phyloP scores from a whole-genome alignment of 2,797 vertebrate species.

The Discoglossus pictus region DNA sequence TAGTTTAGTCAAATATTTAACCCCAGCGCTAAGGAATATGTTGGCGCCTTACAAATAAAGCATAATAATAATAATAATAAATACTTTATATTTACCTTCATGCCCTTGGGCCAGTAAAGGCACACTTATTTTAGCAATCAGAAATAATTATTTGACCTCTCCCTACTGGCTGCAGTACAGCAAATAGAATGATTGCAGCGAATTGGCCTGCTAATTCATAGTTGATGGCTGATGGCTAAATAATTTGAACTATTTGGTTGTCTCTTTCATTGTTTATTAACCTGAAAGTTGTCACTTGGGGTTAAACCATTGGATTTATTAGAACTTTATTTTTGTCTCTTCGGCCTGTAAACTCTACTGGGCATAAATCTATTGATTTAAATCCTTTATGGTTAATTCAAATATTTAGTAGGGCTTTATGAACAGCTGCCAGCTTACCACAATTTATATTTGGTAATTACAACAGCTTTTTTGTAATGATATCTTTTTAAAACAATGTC shows the following conservation, averaged over 20 bases:
- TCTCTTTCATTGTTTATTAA: conserved; percentile 12
- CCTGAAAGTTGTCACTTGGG: conserved; percentile 12
- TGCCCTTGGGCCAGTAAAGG: too few relatives aligned
- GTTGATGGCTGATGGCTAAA: background rate
- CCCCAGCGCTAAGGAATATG: too few relatives aligned
- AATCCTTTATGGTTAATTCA: conserved; percentile 52
- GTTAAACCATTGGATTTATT: conserved; percentile 10
- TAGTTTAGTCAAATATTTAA: too few relatives aligned
- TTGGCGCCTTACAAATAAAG: too few relatives aligned
- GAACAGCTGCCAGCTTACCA: conserved; percentile 60
- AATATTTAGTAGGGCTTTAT: conserved; percentile 58
- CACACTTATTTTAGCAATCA: too few relatives aligned
- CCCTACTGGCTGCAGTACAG: conserved; percentile 12
- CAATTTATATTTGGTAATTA: conserved; percentile 59
- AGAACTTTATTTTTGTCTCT: conserved; percentile 1
- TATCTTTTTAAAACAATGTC: conserved; percentile 65
- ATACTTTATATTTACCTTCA: too few relatives aligned
- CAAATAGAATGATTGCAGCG: background rate
- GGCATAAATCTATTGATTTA: conserved; percentile 27
- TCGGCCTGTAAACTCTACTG: background rate
- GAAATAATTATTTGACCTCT: too few relatives aligned
- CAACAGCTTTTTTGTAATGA: conserved; percentile 55
- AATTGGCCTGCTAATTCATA: background rate
- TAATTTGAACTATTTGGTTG: background rate
- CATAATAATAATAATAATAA: too few relatives aligned